A percentile compares a stretch with the other conserved stretches of the same genome.
Evolutionary conservation across 2,113 vertebrate species (phyloP).

Genomic region (cat (Felis catus)): F.catus_Fca126_mat1.0 CM031427.1:9093001-9093500

Average conservation of each 20-base stretch:
- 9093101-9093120: background rate
- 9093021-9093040: background rate
- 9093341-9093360: background rate
- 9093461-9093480: background rate
- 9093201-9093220: background rate
- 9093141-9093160: background rate
- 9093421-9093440: background rate
- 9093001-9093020: background rate
- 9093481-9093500: background rate
- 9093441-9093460: background rate
- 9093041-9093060: background rate
- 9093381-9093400: background rate
- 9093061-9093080: too few species aligned
- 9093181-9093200: background rate
- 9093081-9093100: background rate
- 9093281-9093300: background rate
- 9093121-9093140: background rate
- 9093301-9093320: background rate
- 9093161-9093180: background rate
- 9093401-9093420: background rate
- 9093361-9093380: background rate
- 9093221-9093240: background rate
- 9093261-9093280: background rate
- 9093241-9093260: too few species aligned
- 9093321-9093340: background rate